Percentiles rank a stretch among this genome's conserved stretches.
phyloP scores from a whole-genome alignment of 2,797 vertebrate species.

The Scyliorhinus canicula region DNA sequence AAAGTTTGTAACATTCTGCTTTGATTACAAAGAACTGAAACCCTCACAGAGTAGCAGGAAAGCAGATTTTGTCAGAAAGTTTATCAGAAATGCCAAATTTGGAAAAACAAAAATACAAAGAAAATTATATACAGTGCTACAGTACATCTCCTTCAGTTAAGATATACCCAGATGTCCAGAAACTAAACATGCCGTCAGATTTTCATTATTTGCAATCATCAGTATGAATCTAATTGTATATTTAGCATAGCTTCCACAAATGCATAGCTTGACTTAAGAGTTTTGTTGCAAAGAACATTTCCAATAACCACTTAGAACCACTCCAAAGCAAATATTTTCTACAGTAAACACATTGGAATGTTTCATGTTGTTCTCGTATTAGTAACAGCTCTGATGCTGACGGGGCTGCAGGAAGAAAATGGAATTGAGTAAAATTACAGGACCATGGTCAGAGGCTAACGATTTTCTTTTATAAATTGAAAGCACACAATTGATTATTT shows the following conservation, averaged over 20 bases:
- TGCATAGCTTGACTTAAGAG: conserved; percentile 7
- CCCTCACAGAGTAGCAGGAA: not conserved
- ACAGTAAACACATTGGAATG: not conserved
- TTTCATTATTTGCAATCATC: conserved; percentile 4
- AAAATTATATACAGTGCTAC: conserved; percentile 27
- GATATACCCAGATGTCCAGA: not conserved
- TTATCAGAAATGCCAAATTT: not conserved
- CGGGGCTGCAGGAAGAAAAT: not conserved
- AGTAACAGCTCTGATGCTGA: not conserved
- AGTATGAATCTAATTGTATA: not conserved
- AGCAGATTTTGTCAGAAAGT: not conserved
- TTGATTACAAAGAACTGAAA: not conserved
- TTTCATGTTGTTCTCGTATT: not conserved
- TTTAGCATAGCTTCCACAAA: not conserved
- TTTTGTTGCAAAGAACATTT: not conserved
- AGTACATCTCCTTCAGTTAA: too few species aligned
- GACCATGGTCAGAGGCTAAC: not conserved
- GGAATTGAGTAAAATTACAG: not conserved
- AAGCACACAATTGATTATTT: too few species aligned
- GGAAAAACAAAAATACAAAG: not conserved
- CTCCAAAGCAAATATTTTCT: not conserved
- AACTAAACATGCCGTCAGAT: not conserved
- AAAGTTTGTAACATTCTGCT: conserved; percentile 16
- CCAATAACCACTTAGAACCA: not conserved
- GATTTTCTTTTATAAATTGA: too few species aligned